Conservation (phyloP, 2,113 vertebrate genomes). For the Trochalopteron elliotii region DNA sequence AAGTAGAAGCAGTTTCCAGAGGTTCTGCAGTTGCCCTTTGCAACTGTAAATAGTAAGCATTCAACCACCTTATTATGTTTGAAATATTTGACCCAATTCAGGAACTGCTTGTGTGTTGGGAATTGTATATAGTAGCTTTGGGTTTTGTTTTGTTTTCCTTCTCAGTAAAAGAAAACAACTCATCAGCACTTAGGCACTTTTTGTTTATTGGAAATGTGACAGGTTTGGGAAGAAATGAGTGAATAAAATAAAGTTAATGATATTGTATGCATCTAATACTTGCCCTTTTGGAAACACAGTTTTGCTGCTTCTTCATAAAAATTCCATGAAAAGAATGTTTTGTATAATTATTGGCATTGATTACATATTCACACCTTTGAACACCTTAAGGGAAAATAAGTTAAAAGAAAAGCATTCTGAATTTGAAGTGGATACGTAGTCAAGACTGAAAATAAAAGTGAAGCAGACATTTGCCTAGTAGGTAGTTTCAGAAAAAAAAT, state of each 20-base stretch:
- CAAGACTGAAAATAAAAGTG: slow-evolving; percentile 38
- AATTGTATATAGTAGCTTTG: background rate
- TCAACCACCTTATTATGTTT: background rate
- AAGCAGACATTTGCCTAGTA: slow-evolving; percentile 16
- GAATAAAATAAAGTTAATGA: background rate
- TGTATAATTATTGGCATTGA: background rate
- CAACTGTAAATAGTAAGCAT: background rate
- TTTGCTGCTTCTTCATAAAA: background rate
- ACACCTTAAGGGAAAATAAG: slow-evolving; percentile 18
- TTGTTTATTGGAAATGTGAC: background rate
- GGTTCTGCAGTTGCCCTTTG: background rate
- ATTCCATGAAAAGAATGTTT: background rate
- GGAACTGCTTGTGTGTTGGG: background rate
- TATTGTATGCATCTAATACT: background rate
- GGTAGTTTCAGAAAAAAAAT: slow-evolving; percentile 6
- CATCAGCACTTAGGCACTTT: background rate
- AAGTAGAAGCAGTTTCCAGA: background rate
- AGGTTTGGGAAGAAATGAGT: background rate
- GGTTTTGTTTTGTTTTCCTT: background rate
- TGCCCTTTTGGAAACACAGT: background rate
- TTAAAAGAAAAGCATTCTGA: slow-evolving; percentile 30
- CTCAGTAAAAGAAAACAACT: background rate
- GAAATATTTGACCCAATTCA: background rate
- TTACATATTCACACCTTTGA: slow-evolving; percentile 20
- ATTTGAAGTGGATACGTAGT: slow-evolving; percentile 24